Conservation (phyloP, 1,140 invertebrate species). For the Andrena cerasifolii region DNA sequence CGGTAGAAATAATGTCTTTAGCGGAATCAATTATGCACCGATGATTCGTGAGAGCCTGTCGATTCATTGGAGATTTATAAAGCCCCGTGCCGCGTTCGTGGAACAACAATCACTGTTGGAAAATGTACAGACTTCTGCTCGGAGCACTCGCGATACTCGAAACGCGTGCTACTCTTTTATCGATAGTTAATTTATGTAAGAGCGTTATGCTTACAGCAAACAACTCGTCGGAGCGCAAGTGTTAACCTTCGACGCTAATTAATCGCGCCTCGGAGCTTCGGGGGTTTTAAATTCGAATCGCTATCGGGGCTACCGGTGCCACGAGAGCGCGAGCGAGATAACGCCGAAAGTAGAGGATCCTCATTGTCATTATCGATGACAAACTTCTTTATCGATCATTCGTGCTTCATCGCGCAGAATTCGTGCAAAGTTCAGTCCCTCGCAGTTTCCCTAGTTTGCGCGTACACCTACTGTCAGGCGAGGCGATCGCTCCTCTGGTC, state of each 20-base stretch:
- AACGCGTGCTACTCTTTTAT: not conserved
- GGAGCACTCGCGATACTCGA: too few species aligned
- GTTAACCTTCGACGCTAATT: constrained; percentile 17
- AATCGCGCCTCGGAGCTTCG: not conserved
- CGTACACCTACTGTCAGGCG: not conserved
- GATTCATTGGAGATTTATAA: too few species aligned
- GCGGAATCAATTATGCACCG: too few species aligned
- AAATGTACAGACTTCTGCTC: too few species aligned
- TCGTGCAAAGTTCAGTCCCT: not conserved
- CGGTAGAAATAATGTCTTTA: too few species aligned
- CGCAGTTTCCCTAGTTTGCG: not conserved
- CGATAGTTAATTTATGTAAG: constrained; percentile 5
- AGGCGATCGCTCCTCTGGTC: not conserved
- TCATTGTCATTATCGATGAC: not conserved
- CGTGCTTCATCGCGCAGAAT: not conserved
- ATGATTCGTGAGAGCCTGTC: too few species aligned
- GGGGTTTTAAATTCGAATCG: not conserved
- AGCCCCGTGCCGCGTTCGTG: too few species aligned
- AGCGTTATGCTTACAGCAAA: not conserved
- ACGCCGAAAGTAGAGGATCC: not conserved
- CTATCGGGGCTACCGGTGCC: not conserved
- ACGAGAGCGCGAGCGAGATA: not conserved
- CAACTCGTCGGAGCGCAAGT: not conserved
- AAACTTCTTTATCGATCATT: not conserved
- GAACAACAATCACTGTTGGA: too few species aligned